Base-by-base conservation (phyloP, 2,113 vertebrate species). In the Opisthocomus hoazin region DNA sequence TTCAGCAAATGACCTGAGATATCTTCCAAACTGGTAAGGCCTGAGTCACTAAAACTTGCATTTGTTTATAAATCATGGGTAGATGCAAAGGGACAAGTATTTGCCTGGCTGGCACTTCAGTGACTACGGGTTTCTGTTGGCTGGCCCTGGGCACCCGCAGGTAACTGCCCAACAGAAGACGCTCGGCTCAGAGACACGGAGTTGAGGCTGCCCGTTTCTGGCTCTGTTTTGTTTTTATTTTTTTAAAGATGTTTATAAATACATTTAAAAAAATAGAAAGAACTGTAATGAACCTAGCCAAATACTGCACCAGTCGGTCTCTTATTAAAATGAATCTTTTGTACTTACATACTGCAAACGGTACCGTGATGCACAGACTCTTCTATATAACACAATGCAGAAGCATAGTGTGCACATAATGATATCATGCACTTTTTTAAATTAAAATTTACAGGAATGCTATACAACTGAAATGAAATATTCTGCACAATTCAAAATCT, bases 151-250 rank as follows among this genome's bases (percentile, higher is more conserved):
- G 60, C 19, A 39, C 21, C 37, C 58, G 48, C 12, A 60, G 24
- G 29, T 57, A 22, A 45, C 32, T 26, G 21, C 29, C 15, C 56
- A 43, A 32, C 0, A 39, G 30, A 37, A 58, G 14, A 64, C 0
- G 1, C 7, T 26, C 30, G 11, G 6, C 50, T 80, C 14, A 57
- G 26, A 12, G 4, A 36, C 4, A 0, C 2, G 5, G 27, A 50
- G 43, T 36, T 64, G 22, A 60, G 23, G 3, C 22, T 69, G 17
- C 3, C 17, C 60, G 39, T 41, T 60, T 63, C 41, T 70, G 41
- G 9, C 14, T 83, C 23, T 63, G 16, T 24, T 27, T 45, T 70
- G 15, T 1, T 66, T 82, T 36, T 9, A 8, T 24, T 22, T 30
- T 50, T 41, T 66, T 23, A 43, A 82, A 32, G 14, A 61, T 18